These are phyloP conservation scores for Barnardius zonarius DNA, from an alignment of 2,113 vertebrate species.

Conservation along the genomic window DNA sequence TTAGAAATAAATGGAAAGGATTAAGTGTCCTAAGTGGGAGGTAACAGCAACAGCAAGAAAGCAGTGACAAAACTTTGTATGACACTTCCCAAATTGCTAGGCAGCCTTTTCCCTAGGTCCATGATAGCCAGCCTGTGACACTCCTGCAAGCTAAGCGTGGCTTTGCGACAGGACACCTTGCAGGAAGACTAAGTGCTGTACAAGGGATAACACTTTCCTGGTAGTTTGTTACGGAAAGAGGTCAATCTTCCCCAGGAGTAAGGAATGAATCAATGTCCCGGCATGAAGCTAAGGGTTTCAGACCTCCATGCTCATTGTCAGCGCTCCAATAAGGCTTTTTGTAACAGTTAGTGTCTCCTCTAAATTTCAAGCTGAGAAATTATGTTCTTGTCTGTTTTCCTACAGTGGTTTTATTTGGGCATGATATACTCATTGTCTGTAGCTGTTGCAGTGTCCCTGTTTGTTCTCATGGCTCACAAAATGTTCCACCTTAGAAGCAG, in stretches of 20 bases:
- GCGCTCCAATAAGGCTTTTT: constrained; percentile 5
- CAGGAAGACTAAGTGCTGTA: not conserved
- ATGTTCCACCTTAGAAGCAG: constrained; percentile 48
- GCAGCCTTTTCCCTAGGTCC: not conserved
- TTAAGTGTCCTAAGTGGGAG: not conserved
- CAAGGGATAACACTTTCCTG: accelerated
- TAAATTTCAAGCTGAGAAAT: constrained; percentile 37
- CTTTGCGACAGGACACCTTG: not conserved
- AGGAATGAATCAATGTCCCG: not conserved
- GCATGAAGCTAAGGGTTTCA: not conserved
- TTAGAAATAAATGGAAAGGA: not conserved
- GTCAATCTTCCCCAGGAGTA: not conserved
- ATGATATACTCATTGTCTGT: constrained; percentile 29
- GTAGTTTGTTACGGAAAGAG: not conserved
- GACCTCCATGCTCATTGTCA: not conserved
- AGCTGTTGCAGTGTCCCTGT: not conserved
- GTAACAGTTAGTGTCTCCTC: not conserved
- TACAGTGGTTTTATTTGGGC: constrained; percentile 21
- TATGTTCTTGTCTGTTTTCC: constrained; percentile 36
- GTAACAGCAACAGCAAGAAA: not conserved
- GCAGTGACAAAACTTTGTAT: not conserved
- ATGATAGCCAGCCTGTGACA: not conserved
- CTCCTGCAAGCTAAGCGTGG: not conserved
- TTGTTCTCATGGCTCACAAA: constrained; percentile 11
- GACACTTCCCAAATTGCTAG: not conserved